A percentile compares a stretch with the other conserved stretches of the same genome.
phyloP scores from a whole-genome alignment of 2,797 vertebrate genomes.

The Phrynocephalus vlangalii region DNA sequence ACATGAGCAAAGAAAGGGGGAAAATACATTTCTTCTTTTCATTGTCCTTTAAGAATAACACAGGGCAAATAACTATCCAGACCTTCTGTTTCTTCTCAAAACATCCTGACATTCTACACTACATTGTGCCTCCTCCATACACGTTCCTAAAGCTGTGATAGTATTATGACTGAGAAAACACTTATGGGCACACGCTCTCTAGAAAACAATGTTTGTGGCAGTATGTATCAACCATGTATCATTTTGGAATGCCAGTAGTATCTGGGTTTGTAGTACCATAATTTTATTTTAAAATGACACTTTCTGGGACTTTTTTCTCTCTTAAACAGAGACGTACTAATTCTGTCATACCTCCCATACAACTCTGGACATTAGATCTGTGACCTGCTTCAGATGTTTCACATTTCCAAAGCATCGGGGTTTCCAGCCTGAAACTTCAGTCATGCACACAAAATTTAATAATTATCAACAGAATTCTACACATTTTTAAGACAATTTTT shows the following conservation, averaged over 20 bases:
- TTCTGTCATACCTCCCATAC: too few species aligned
- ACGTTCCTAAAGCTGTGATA: background rate
- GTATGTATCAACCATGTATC: too few species aligned
- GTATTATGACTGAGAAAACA: background rate
- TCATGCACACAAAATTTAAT: too few species aligned
- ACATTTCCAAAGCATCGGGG: too few species aligned
- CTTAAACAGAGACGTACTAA: too few species aligned
- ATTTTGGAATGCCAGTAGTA: background rate
- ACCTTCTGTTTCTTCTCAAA: background rate
- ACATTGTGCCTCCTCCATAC: background rate
- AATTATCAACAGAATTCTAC: too few species aligned
- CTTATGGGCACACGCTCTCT: background rate
- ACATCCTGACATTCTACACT: background rate
- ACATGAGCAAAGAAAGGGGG: background rate
- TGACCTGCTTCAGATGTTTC: too few species aligned
- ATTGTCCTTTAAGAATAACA: background rate
- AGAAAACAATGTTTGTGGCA: background rate
- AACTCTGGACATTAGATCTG: too few species aligned
- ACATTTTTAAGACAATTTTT: too few species aligned
- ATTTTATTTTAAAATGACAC: background rate
- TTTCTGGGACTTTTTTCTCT: background rate
- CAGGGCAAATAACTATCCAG: background rate
- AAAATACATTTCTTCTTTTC: background rate
- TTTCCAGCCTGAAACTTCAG: too few species aligned
- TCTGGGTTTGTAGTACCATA: background rate